These are phyloP conservation scores for Chouioia cunea DNA, from an alignment of 2,888 invertebrate species.

Conservation along the genomic window DNA sequence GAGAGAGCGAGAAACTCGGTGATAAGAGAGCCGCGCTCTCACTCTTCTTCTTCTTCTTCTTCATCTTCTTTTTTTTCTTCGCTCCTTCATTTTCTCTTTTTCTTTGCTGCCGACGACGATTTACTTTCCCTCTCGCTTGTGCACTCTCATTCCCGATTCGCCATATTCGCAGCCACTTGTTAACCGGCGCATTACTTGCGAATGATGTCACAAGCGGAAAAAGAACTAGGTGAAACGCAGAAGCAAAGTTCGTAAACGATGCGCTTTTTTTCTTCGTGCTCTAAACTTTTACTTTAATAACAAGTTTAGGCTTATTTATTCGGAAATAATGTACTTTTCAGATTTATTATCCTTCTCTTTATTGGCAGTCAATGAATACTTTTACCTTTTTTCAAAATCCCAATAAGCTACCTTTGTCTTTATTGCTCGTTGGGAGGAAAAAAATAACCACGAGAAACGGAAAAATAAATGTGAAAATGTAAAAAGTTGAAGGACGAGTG, in stretches of 20 bases:
- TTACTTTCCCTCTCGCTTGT: slow-evolving; percentile 15
- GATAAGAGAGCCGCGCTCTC: slow-evolving; percentile 52
- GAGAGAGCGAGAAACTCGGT: slow-evolving; percentile 49
- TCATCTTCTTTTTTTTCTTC: slow-evolving; percentile 39
- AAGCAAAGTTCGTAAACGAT: slow-evolving; percentile 41
- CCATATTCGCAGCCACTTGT: slow-evolving; percentile 55
- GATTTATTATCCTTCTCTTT: too few species aligned
- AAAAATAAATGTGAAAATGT: too few species aligned
- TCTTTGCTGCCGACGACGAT: slow-evolving; percentile 41
- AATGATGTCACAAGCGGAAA: slow-evolving; percentile 45
- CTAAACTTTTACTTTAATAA: slow-evolving; percentile 24
- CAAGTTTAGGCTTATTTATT: neutral
- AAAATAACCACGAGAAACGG: too few species aligned
- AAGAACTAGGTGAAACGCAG: slow-evolving; percentile 43
- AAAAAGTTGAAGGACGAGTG: too few species aligned
- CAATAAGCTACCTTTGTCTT: too few species aligned
- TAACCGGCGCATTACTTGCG: slow-evolving; percentile 50
- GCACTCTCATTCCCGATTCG: slow-evolving; percentile 39
- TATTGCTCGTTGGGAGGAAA: too few species aligned
- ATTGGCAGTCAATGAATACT: too few species aligned
- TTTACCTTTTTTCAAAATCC: too few species aligned
- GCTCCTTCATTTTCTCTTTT: slow-evolving; percentile 11
- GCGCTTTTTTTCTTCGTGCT: slow-evolving; percentile 14
- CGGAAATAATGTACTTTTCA: too few species aligned
- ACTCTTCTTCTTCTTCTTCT: slow-evolving; percentile 48